Conservation (phyloP, 2,888 invertebrate species). For the Phalera bucephala region DNA sequence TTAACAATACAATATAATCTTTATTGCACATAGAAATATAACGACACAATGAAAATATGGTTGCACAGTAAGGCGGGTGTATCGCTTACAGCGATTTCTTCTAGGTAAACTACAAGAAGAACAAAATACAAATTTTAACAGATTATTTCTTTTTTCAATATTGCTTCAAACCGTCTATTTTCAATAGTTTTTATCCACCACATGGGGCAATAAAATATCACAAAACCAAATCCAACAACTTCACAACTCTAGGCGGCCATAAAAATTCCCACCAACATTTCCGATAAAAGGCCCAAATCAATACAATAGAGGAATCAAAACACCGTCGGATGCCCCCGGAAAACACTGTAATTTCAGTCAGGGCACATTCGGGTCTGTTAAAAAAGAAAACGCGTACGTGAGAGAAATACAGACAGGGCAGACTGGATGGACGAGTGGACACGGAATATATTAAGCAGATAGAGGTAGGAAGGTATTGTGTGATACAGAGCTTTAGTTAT, state of each 20-base stretch:
- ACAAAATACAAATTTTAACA: too few relatives aligned
- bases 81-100: too few relatives aligned
- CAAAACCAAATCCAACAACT: too few relatives aligned
- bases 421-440: constrained; percentile 57
- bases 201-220: too few relatives aligned
- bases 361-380: constrained; percentile 66
- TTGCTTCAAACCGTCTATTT: too few relatives aligned
- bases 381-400: constrained; percentile 67
- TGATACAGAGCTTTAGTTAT: background rate
- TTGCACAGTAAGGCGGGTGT: too few relatives aligned
- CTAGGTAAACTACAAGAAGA: too few relatives aligned
- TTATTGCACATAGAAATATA: too few relatives aligned
- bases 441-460: constrained; percentile 54
- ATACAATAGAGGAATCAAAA: constrained; percentile 72
- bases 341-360: constrained; percentile 78
- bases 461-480: background rate
- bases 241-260: constrained; percentile 19
- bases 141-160: too few relatives aligned
- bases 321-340: constrained; percentile 50
- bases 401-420: constrained; percentile 44
- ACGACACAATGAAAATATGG: too few relatives aligned
- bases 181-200: too few relatives aligned
- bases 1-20: too few relatives aligned
- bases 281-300: constrained; percentile 27
- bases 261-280: constrained; percentile 17